These are phyloP conservation scores for Lutjanus erythropterus DNA, from an alignment of 2,113 vertebrate genomes.

Conservation along the genomic window DNA sequence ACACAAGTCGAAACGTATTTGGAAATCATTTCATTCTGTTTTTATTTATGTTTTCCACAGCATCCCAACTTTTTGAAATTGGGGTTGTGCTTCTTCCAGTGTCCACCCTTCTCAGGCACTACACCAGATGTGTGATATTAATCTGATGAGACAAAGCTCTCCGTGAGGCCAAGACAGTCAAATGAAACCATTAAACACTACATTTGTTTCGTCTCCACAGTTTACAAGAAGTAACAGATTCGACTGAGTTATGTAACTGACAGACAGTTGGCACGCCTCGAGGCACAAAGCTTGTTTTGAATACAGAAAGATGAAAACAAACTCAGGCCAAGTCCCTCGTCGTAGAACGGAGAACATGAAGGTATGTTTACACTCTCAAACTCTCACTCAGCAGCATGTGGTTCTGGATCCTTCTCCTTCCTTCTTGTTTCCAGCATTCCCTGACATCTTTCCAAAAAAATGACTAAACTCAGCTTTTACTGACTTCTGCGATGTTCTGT, in stretches of 20 bases:
- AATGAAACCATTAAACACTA: neutral
- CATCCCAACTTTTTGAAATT: no score
- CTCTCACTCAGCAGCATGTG: neutral
- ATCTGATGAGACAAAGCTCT: neutral
- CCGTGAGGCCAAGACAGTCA: neutral
- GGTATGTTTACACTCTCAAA: constrained; percentile 1
- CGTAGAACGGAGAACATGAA: neutral
- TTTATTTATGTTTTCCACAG: no score
- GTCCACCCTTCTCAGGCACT: neutral
- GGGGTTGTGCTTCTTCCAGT: neutral
- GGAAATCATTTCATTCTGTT: no score
- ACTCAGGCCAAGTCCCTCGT: constrained; percentile 9
- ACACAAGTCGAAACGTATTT: no score
- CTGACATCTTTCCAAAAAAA: neutral
- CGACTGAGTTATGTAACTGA: constrained; percentile 2
- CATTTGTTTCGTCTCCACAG: neutral
- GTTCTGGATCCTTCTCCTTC: neutral
- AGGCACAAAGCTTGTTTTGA: constrained; percentile 1
- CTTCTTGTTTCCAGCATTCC: neutral
- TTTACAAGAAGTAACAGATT: constrained; percentile 10
- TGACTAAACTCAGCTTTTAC: neutral
- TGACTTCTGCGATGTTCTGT: constrained; percentile 13
- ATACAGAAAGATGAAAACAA: constrained; percentile 19
- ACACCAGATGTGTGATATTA: neutral
- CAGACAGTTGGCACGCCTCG: constrained; percentile 7